Conservation (phyloP, 2,113 vertebrate genomes). For the Oryzias curvinotus region DNA sequence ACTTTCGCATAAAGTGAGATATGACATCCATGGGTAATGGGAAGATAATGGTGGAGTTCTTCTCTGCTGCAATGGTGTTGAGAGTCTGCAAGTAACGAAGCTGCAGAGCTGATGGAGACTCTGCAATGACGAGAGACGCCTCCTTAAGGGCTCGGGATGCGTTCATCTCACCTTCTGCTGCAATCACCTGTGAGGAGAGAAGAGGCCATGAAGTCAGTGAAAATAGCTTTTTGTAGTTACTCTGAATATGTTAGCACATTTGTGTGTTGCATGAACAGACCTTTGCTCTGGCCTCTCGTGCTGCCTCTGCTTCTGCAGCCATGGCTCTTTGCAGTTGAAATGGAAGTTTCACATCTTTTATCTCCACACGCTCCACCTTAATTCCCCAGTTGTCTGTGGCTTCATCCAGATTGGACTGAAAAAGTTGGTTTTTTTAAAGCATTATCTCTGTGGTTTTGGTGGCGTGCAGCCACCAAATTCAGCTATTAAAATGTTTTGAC, state of each 20-base stretch:
- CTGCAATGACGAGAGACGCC: conserved; percentile 81
- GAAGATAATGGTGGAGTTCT: conserved; percentile 92
- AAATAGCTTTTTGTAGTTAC: no score
- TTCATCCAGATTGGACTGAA: conserved; percentile 76
- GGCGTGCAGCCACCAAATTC: no score
- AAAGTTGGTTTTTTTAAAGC: no score
- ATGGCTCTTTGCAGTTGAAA: conserved; percentile 86
- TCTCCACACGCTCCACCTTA: conserved; percentile 85
- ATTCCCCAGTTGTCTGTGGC: conserved; percentile 88
- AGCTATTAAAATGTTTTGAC: no score
- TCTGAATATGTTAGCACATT: no score
- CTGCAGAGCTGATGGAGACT: conserved; percentile 84
- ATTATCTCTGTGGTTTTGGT: no score
- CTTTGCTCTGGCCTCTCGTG: conserved; percentile 85
- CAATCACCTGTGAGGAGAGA: conserved; percentile 70
- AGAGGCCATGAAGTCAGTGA: not conserved
- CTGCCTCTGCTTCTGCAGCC: conserved; percentile 87
- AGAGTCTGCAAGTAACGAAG: conserved; percentile 87
- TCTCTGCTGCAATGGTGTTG: conserved; percentile 83
- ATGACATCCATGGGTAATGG: conserved; percentile 86
- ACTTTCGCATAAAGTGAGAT: conserved; percentile 72
- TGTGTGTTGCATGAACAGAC: conserved; percentile 55
- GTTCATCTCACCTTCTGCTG: conserved; percentile 85
- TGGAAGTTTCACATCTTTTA: conserved; percentile 88
- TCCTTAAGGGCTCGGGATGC: conserved; percentile 87